These are phyloP conservation scores for Reticulitermes lucifugus DNA, from an alignment of 2,888 invertebrate genomes.

Conservation along the genomic window DNA sequence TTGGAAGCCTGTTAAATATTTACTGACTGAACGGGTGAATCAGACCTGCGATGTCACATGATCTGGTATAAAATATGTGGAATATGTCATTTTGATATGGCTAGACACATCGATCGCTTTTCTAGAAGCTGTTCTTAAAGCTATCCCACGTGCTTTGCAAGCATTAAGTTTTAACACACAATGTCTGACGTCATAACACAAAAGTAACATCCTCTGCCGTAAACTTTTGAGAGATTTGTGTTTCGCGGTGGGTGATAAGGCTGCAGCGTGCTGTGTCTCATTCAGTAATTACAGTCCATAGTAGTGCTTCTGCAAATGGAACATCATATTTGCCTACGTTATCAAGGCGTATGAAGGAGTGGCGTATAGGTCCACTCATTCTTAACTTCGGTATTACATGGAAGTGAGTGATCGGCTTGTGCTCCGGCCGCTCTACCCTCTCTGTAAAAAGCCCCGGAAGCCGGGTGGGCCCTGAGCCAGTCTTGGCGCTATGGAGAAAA, in stretches of 20 bases:
- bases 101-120: neutral
- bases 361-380: no score
- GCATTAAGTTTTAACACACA: neutral
- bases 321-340: no score
- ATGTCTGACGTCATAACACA: neutral
- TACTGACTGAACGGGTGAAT: neutral
- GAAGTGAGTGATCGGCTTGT: no score
- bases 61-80: neutral
- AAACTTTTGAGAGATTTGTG: neutral
- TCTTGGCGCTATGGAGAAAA: no score
- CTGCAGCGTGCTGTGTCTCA: neutral
- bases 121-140: neutral
- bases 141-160: neutral
- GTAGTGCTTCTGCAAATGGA: no score
- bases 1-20: neutral
- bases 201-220: neutral
- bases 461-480: no score
- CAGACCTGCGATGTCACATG: neutral
- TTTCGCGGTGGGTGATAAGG: neutral
- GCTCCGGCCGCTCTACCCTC: no score
- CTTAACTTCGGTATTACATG: no score
- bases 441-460: no score
- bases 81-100: neutral
- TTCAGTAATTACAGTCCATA: neutral
- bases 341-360: no score